Evolutionary conservation across 2,113 vertebrate genomes (phyloP).

Genomic region (Pollachius pollachius): DNA sequence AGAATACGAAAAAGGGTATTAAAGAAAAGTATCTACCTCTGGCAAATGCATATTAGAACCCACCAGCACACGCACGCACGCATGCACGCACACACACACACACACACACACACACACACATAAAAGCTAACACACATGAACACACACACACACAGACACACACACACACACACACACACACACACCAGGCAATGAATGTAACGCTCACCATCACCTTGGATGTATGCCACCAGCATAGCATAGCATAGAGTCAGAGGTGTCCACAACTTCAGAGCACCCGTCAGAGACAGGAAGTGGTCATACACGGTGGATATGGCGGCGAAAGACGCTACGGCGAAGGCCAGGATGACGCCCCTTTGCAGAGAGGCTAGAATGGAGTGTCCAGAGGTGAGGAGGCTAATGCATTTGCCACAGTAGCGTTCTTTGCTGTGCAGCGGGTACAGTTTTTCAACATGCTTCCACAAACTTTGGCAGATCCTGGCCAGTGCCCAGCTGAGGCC

Average conservation of each 20-base stretch:
- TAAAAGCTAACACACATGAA: too few relatives aligned
- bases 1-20: not conserved
- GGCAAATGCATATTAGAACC: too few relatives aligned
- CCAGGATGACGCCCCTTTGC: conserved; percentile 60
- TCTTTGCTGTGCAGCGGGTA: conserved; percentile 79
- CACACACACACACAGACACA: too few relatives aligned
- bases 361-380: conserved; percentile 72
- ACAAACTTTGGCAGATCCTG: conserved; percentile 47
- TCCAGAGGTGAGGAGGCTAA: conserved; percentile 72
- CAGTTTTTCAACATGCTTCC: conserved; percentile 68
- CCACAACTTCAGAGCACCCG: conserved; percentile 85
- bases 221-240: conserved; percentile 79
- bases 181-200: not conserved
- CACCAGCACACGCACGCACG: too few relatives aligned
- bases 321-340: conserved; percentile 74
- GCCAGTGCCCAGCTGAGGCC: conserved; percentile 75
- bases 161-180: too few relatives aligned
- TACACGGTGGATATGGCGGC: conserved; percentile 77
- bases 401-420: conserved; percentile 81
- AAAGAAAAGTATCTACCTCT: not conserved
- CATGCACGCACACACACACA: too few relatives aligned
- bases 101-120: too few relatives aligned
- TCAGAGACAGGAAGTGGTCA: conserved; percentile 79
- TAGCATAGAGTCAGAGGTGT: conserved; percentile 87
- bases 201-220: conserved; percentile 76